These are phyloP conservation scores for Muraenolepis orangiensis DNA, from an alignment of 2,797 vertebrate genomes.

Conservation along the genomic window DNA sequence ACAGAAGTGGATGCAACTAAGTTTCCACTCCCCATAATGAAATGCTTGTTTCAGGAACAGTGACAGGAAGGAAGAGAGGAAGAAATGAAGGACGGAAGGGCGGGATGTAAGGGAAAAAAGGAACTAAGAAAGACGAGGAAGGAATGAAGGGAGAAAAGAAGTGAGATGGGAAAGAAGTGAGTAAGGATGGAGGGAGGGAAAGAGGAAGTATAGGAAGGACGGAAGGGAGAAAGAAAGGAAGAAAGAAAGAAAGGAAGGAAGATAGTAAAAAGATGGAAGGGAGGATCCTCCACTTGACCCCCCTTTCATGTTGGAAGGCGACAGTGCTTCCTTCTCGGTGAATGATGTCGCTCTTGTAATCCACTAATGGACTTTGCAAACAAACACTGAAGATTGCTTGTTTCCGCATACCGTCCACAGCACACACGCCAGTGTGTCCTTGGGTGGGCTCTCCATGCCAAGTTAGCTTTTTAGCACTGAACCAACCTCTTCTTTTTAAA, in stretches of 20 bases:
- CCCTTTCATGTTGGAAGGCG: not conserved
- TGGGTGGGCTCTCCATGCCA: not conserved
- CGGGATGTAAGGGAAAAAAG: not conserved
- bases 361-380: slow-evolving; percentile 6
- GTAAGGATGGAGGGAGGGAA: not conserved
- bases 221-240: not conserved
- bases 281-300: not conserved
- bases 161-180: not conserved
- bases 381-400: slow-evolving; percentile 1
- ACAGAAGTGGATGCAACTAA: not conserved
- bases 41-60: not conserved
- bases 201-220: not conserved
- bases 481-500: not conserved
- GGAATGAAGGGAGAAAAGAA: not conserved
- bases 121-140: not conserved
- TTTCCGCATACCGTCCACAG: not conserved
- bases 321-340: not conserved
- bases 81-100: not conserved
- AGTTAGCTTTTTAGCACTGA: not conserved
- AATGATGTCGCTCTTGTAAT: slow-evolving; percentile 1
- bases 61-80: not conserved
- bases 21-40: not conserved
- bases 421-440: not conserved
- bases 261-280: not conserved
- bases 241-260: not conserved